Evolutionary conservation across 2,113 vertebrate species (phyloP).

Genomic region (Copsychus sechellarum): DNA sequence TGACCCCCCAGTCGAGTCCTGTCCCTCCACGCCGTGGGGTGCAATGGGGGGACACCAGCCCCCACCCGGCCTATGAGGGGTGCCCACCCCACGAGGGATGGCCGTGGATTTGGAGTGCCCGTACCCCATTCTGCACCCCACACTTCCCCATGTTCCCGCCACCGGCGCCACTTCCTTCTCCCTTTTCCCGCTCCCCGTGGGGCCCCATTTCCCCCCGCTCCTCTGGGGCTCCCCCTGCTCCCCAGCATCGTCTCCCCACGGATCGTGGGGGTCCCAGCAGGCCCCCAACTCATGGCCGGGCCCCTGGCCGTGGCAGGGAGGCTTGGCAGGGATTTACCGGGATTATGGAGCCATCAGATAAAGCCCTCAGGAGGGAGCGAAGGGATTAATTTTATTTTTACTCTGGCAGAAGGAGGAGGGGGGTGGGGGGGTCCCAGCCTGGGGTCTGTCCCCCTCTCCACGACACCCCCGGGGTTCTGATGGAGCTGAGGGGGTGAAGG

Average conservation of each 20-base stretch:
- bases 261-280: not conserved
- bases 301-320: not conserved
- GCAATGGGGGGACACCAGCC: not conserved
- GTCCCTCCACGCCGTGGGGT: not conserved
- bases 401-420: not conserved
- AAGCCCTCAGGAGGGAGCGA: slow-evolving; percentile 11
- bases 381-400: slow-evolving; percentile 81
- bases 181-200: fast-evolving
- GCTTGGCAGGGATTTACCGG: slow-evolving; percentile 65
- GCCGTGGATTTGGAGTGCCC: not conserved
- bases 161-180: not conserved
- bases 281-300: fast-evolving
- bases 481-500: not conserved
- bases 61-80: fast-evolving
- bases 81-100: fast-evolving
- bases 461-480: not conserved
- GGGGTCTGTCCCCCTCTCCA: not conserved
- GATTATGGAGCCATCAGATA: slow-evolving; percentile 70
- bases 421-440: not conserved
- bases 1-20: fast-evolving
- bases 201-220: not conserved
- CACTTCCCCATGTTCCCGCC: not conserved
- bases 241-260: fast-evolving
- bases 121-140: not conserved
- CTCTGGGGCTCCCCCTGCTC: not conserved